Evolutionary conservation across 2,113 vertebrate species (phyloP).

Genomic region (Oreotrochilus melanogaster): DNA sequence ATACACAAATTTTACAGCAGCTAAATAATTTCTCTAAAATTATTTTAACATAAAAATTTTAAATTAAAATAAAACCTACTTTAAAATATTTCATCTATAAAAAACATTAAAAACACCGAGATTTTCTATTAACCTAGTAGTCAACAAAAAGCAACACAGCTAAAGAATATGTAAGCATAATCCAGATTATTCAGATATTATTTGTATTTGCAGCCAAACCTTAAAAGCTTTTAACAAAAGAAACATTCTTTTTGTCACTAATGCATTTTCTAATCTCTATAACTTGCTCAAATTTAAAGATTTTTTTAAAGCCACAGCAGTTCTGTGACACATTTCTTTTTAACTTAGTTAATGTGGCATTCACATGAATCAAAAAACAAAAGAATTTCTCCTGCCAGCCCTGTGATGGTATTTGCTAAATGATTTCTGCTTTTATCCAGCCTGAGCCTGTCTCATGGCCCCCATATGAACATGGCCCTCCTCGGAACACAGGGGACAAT

Average conservation of each 20-base stretch:
- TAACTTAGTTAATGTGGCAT: background rate
- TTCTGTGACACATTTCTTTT: conserved; percentile 13
- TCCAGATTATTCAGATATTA: conserved; percentile 14
- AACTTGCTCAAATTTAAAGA: conserved; percentile 34
- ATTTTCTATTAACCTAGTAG: background rate
- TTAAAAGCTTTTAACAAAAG: conserved; percentile 51
- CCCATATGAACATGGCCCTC: background rate
- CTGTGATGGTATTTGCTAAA: background rate
- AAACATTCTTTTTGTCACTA: conserved; percentile 49
- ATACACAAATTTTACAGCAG: background rate
- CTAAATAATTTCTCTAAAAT: conserved; percentile 40
- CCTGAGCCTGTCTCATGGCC: background rate
- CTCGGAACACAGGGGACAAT: background rate
- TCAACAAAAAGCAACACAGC: conserved; percentile 8
- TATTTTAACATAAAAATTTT: conserved; percentile 47
- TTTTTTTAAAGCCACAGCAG: background rate
- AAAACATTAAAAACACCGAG: background rate
- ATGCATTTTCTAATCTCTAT: conserved; percentile 12
- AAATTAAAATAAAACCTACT: conserved; percentile 19
- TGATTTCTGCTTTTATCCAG: background rate
- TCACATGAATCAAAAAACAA: background rate
- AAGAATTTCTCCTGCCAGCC: background rate
- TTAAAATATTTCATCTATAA: conserved; percentile 24
- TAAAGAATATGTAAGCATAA: background rate
- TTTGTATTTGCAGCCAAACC: conserved; percentile 31